Percentiles rank a stretch among this genome's conserved stretches.
These are phyloP conservation scores for Pinctada fucata DNA, from an alignment of 2,888 invertebrate genomes.

Conservation along the genomic window DNA sequence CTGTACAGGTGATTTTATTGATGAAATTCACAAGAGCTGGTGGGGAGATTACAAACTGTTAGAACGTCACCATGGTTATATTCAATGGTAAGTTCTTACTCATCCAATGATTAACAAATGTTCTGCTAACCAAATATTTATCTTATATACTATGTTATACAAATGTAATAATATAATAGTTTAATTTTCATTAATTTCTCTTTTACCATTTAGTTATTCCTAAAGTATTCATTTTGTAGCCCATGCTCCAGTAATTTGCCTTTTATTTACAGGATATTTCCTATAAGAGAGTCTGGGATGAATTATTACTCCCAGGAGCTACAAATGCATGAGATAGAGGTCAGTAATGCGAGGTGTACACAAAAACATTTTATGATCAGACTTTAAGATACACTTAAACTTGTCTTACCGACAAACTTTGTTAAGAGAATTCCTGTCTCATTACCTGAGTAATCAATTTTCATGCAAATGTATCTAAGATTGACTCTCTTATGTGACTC, in stretches of 20 bases:
- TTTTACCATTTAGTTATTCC: no score
- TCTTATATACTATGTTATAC: no score
- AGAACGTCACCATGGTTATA: slow-evolving; percentile 71
- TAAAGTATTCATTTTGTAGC: no score
- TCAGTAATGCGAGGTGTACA: slow-evolving; percentile 28
- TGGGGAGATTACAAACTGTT: slow-evolving; percentile 58
- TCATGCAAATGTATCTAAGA: no score
- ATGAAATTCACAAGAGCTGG: slow-evolving; percentile 64
- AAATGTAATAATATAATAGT: no score
- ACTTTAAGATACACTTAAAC: no score
- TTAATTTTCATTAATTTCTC: no score
- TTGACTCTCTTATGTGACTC: no score
- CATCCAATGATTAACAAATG: neutral
- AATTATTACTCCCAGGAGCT: slow-evolving; percentile 70
- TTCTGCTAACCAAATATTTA: neutral
- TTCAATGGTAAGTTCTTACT: slow-evolving; percentile 59
- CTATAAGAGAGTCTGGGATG: slow-evolving; percentile 70
- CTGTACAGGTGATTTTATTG: slow-evolving; percentile 61
- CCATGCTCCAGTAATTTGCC: neutral
- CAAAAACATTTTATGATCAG: neutral
- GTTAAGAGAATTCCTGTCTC: no score
- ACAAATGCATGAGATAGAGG: slow-evolving; percentile 70
- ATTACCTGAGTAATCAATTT: no score
- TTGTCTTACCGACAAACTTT: no score
- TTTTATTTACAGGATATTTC: slow-evolving; percentile 68